A percentile compares a stretch with the other conserved stretches of the same genome.
phyloP scores from a whole-genome alignment of 2,888 invertebrate species.

The Anodontia alba region DNA sequence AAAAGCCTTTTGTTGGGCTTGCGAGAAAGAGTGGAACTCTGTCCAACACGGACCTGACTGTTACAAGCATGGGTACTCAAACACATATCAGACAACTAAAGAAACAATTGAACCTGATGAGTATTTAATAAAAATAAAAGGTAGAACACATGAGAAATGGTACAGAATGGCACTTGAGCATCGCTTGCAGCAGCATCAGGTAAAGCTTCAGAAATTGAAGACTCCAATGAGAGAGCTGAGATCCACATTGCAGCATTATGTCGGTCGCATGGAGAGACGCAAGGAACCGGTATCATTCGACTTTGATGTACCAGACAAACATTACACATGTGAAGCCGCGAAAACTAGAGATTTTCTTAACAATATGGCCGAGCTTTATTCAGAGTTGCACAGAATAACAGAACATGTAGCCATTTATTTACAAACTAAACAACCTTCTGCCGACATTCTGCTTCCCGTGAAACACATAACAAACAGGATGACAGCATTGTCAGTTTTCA shows the following conservation, averaged over 20 bases:
- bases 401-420: constrained; percentile 62
- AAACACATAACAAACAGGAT: constrained; percentile 23
- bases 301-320: constrained; percentile 20
- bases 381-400: constrained; percentile 59
- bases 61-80: constrained; percentile 19
- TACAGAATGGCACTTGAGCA: constrained; percentile 53
- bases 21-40: constrained; percentile 45
- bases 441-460: not conserved
- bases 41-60: constrained; percentile 18
- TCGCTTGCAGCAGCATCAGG: constrained; percentile 41
- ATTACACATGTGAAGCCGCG: constrained; percentile 23
- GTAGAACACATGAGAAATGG: constrained; percentile 24
- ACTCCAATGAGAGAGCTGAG: constrained; percentile 29
- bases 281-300: constrained; percentile 28
- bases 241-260: constrained; percentile 26
- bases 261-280: constrained; percentile 19
- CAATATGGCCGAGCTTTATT: constrained; percentile 53
- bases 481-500: constrained; percentile 18
- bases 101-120: constrained; percentile 7
- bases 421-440: constrained; percentile 20
- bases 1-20: constrained; percentile 69
- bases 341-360: constrained; percentile 45
- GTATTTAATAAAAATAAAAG: not conserved
- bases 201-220: constrained; percentile 32
- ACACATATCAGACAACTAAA: constrained; percentile 22